Conservation (phyloP, 2,888 invertebrate species). For the Thumatha senex region DNA sequence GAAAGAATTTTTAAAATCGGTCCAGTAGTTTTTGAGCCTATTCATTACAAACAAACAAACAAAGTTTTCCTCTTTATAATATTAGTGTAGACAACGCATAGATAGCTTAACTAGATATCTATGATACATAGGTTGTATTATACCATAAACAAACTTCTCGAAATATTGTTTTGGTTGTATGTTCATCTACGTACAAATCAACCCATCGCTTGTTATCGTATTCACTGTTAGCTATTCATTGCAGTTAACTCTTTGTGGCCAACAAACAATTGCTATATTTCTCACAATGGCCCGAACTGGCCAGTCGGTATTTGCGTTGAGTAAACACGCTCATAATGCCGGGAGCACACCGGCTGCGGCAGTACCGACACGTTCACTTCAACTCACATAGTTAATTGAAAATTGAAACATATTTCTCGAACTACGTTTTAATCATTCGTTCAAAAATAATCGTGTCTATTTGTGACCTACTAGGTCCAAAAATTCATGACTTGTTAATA, state of each 20-base stretch:
- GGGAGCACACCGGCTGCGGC: constrained; percentile 35
- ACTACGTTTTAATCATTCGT: constrained; percentile 11
- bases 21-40: too few species aligned
- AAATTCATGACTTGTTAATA: too few species aligned
- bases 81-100: too few species aligned
- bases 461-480: too few species aligned
- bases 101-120: too few species aligned
- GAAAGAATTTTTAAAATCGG: too few species aligned
- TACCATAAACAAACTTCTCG: too few species aligned
- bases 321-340: constrained; percentile 40
- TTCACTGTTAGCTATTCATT: constrained; percentile 43
- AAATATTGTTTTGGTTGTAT: neutral
- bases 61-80: too few species aligned
- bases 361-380: constrained; percentile 56
- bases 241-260: constrained; percentile 25
- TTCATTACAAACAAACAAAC: too few species aligned
- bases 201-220: constrained; percentile 12
- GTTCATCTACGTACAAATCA: constrained; percentile 13
- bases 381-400: constrained; percentile 42
- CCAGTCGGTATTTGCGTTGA: constrained; percentile 47
- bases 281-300: constrained; percentile 59
- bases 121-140: too few species aligned
- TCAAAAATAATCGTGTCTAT: too few species aligned
- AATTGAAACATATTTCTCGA: constrained; percentile 53
- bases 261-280: constrained; percentile 62